Base-by-base conservation (phyloP, 2,113 vertebrate genomes). In the Plestiodon gilberti region DNA sequence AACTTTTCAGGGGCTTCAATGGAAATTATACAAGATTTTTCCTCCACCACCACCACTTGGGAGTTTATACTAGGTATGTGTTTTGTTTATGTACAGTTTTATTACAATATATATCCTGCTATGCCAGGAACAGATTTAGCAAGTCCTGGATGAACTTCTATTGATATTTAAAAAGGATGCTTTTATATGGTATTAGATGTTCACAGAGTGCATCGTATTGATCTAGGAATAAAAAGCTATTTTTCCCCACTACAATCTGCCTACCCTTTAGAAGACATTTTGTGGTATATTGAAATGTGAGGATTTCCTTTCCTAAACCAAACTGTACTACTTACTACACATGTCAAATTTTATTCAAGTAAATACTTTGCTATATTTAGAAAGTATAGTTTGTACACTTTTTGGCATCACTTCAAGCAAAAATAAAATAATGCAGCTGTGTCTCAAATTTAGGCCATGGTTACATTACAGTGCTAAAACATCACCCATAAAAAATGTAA, bases 141-240 rank as follows among this genome's bases (percentile, higher is more conserved):
- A 90, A 95, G 93, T 83, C 81, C 83, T 3, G 69, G 91, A 87
- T 93, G 90, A 92, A 91, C 81, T 30, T 7, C 93, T 96, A 96
- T 94, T 93, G 96, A 96, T 96, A 94, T 90, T 95, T 91, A 95
- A 94, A 95, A 94, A 91, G 93, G 94, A 93, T 96, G 93, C 95
- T 95, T 96, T 95, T 96, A 95, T 95, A 93, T 94, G 7, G 0
- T 91, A 93, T 93, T 91, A 92, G 93, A 95, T 91, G 90, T 89
- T 91, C 88, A 75, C 85, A 96, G 90, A 97, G 96, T 93, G 91
- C 94, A 94, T 92, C 91, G 78, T 97, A 97, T 97, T 95, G 97
- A 97, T 97, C 95, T 91, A 89, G 91, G 93, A 95, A 96, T 93
- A 95, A 96, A 96, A 95, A 94, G 84, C 90, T 93, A 33, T 93